Percentiles rank a stretch among this genome's conserved stretches.
Evolutionary conservation across 2,888 invertebrate genomes (phyloP).

Genomic region (Acleris literana): DNA sequence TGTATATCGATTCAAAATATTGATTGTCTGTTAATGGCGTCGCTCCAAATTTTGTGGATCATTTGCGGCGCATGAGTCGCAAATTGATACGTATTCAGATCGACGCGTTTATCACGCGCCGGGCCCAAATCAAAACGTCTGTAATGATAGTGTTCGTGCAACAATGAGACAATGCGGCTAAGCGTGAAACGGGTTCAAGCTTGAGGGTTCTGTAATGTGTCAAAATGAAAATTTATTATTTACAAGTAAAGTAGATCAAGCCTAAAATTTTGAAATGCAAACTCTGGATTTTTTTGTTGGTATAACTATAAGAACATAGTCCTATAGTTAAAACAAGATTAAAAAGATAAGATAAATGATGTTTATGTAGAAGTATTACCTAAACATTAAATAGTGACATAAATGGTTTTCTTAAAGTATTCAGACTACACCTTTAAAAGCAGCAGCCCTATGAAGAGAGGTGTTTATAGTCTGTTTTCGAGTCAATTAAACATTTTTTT

Average conservation of each 20-base stretch:
- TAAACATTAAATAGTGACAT: too few relatives aligned
- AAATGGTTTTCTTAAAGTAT: not conserved
- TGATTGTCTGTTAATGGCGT: not conserved
- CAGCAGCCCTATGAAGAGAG: too few relatives aligned
- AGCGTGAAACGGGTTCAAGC: slow-evolving; percentile 24
- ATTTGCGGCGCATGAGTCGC: slow-evolving; percentile 19
- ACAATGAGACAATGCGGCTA: slow-evolving; percentile 39
- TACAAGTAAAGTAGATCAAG: not conserved
- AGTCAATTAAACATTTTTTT: too few relatives aligned
- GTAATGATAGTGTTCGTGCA: slow-evolving; percentile 41
- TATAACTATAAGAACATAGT: too few relatives aligned
- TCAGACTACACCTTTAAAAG: too few relatives aligned
- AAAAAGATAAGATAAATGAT: too few relatives aligned
- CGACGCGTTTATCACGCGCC: slow-evolving; percentile 39
- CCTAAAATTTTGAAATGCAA: not conserved
- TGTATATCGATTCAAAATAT: too few relatives aligned
- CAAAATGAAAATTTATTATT: not conserved
- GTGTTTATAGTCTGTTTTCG: too few relatives aligned
- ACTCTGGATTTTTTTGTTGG: too few relatives aligned
- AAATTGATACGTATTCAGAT: slow-evolving; percentile 24
- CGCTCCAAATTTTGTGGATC: not conserved
- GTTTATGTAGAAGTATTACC: too few relatives aligned
- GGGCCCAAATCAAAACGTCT: slow-evolving; percentile 35
- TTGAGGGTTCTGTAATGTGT: slow-evolving; percentile 6
- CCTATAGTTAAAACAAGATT: too few relatives aligned